These are phyloP conservation scores for Champsocephalus esox DNA, from an alignment of 2,797 vertebrate species.

Conservation along the genomic window DNA sequence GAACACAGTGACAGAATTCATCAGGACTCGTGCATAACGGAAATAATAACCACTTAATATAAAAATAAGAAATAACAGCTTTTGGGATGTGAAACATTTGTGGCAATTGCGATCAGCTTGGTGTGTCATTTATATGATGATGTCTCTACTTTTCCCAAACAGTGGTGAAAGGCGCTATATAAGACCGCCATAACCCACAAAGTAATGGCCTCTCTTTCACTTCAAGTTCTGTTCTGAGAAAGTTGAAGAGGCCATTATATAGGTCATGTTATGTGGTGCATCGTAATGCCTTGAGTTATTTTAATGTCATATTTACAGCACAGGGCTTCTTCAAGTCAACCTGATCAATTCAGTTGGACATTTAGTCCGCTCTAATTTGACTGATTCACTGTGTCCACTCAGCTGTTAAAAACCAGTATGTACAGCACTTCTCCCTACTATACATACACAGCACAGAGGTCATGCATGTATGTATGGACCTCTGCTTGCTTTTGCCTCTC, in stretches of 20 bases:
- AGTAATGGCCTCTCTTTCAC: conserved; percentile 38
- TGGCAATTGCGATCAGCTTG: conserved; percentile 1
- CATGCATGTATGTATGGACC: conserved; percentile 69
- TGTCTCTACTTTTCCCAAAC: not conserved
- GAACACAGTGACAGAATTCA: not conserved
- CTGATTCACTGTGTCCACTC: conserved; percentile 74
- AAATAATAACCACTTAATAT: not conserved
- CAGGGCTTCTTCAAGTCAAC: conserved; percentile 65
- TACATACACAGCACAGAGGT: conserved; percentile 61
- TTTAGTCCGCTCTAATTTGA: conserved; percentile 79
- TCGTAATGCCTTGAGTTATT: conserved; percentile 66
- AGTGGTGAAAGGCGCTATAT: not conserved
- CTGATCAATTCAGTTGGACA: conserved; percentile 78
- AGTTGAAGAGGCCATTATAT: conserved; percentile 67
- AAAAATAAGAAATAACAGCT: not conserved
- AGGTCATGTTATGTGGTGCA: conserved; percentile 63
- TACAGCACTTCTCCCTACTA: conserved; percentile 65
- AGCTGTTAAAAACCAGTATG: conserved; percentile 78
- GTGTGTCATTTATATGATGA: conserved; percentile 8
- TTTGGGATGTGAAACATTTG: not conserved
- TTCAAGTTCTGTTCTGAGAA: conserved; percentile 53
- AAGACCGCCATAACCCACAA: not conserved
- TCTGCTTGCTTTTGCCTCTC: conserved; percentile 22
- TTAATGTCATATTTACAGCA: conserved; percentile 67
- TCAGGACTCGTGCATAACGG: not conserved